Evolutionary conservation across 2,888 invertebrate species (phyloP).

Genomic region (Ditula angustiorana): DNA sequence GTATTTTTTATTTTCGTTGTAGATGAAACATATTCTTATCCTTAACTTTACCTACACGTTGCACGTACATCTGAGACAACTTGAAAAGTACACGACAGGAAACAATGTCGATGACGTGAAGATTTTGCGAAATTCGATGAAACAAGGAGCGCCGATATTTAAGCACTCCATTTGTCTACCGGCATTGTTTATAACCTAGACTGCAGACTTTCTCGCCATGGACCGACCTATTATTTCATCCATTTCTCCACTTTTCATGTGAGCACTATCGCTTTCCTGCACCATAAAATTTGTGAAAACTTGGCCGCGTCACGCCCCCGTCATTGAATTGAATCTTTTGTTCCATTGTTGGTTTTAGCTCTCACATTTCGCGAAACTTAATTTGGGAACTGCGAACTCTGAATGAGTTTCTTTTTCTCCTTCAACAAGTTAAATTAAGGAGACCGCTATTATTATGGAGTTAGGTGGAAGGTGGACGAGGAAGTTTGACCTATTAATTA

Average conservation of each 20-base stretch:
- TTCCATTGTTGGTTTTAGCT: slow-evolving; percentile 57
- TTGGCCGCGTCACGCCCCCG: slow-evolving; percentile 55
- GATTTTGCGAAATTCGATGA: too few relatives aligned
- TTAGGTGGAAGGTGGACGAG: slow-evolving; percentile 39
- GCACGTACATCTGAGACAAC: too few relatives aligned
- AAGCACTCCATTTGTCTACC: not conserved
- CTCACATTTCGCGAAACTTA: slow-evolving; percentile 55
- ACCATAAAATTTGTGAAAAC: slow-evolving; percentile 60
- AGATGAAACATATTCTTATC: too few relatives aligned
- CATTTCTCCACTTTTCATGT: slow-evolving; percentile 3
- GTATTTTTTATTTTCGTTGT: too few relatives aligned
- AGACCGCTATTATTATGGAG: slow-evolving; percentile 41
- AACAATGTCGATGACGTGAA: too few relatives aligned
- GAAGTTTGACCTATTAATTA: slow-evolving; percentile 18
- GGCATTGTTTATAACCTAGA: not conserved
- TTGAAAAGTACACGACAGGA: too few relatives aligned
- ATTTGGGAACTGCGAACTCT: slow-evolving; percentile 58
- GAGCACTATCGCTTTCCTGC: slow-evolving; percentile 61
- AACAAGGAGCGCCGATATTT: too few relatives aligned
- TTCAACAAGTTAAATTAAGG: slow-evolving; percentile 48
- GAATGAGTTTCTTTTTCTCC: slow-evolving; percentile 57
- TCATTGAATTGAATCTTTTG: slow-evolving; percentile 61
- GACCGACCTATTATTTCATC: not conserved
- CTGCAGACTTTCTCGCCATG: not conserved
- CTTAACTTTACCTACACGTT: too few relatives aligned